phyloP scores from a whole-genome alignment of 2,797 vertebrate species.

The Pangasius larnaudii region DNA sequence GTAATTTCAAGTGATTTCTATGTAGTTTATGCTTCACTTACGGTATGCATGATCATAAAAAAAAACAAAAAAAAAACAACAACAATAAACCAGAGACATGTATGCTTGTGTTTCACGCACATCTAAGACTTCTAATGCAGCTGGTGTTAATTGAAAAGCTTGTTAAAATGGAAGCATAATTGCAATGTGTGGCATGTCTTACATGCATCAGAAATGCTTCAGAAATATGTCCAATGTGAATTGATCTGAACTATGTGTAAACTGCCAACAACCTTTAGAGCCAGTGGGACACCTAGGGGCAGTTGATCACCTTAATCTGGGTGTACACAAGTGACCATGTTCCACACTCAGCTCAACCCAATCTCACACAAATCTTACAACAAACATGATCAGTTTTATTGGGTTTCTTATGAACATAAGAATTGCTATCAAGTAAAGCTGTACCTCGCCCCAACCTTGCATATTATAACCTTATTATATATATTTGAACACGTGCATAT shows the following conservation, averaged over 20 bases:
- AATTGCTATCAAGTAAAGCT: not conserved
- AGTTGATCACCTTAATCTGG: not conserved
- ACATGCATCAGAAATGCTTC: not conserved
- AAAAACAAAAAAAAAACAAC: not conserved
- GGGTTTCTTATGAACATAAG: too few relatives aligned
- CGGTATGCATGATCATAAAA: not conserved
- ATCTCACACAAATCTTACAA: not conserved
- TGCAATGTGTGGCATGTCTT: not conserved
- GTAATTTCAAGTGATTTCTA: not conserved
- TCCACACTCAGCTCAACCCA: not conserved
- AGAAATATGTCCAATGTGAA: not conserved
- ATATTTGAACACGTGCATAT: not conserved
- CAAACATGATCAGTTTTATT: not conserved
- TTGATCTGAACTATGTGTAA: not conserved
- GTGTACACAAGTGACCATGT: not conserved
- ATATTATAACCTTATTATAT: too few relatives aligned
- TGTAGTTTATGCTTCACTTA: not conserved
- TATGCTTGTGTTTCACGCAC: not conserved
- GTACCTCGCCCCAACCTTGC: not conserved
- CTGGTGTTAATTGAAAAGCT: not conserved
- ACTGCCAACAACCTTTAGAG: not conserved
- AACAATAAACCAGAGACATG: not conserved
- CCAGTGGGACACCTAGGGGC: not conserved
- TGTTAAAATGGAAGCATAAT: too few relatives aligned
- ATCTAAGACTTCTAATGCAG: not conserved